Base-by-base conservation (phyloP, 2,888 invertebrate genomes). In the Xanthorhoe spadicearia region DNA sequence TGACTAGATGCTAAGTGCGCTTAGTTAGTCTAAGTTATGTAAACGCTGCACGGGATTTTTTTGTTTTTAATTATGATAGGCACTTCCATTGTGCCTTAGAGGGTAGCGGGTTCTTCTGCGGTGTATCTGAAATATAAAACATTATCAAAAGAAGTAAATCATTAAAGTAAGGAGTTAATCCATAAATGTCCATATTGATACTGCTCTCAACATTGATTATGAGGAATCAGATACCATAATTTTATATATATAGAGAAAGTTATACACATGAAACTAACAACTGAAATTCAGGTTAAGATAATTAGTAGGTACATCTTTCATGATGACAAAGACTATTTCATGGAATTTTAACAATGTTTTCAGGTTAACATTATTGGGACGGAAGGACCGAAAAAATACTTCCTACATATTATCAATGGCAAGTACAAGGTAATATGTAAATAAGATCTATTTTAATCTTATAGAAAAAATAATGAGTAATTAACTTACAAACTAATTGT, bases 61-160 rank as follows among this genome's bases (percentile, higher is more conserved):
- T 69, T 80, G 78, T 83, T 68, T 73, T 18, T 55, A 15, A 71
- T 61, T 71, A 63, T 68, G 76, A 80, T 79, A 43, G 84, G 83
- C 67, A 85, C 86, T 83, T 89, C 90, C 90, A 91, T 90, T 78
- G 60, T 84, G 70, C 43, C 48, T 68, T 74, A 73, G 60, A 70
- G 57, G 61, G 60, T 35, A 51, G 10, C 32, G 5, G 55, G 48
- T 48, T 55, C 55, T 60, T 63, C 63, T 53, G 15, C 52, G 48
- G 9, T 51, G 46, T 49, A 54, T 52, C 67, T 67, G 63, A 23
- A 67, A 67, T n/a, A 19, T 43, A 28, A 13, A 8, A 43, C n/a
- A 43, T 13, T 43, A 13, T 43, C 10, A 13, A 43, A 38, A 6
- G 35, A 10, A 23, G 4, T 23, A 23, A 4, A 23, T 23, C 9